Percentiles rank a stretch among this genome's conserved stretches.
Conservation (phyloP, 1,140 invertebrate genomes). For the Lasioglossum baleicum region DNA sequence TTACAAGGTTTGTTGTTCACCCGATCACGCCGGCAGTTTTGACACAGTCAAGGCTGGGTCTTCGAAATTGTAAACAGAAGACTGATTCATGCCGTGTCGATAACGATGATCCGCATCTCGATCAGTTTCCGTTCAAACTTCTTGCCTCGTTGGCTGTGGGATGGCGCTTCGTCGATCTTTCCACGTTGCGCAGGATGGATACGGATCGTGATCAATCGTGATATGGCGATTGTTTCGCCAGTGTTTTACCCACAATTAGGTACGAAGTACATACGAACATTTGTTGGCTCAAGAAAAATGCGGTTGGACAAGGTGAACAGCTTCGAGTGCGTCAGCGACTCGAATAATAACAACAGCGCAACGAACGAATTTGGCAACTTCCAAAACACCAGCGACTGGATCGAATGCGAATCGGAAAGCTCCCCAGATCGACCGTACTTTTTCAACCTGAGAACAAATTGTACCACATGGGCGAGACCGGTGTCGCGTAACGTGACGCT, state of each 20-base stretch:
- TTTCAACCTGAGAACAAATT: slow-evolving; percentile 51
- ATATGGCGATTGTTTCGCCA: neutral
- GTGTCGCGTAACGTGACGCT: slow-evolving; percentile 25
- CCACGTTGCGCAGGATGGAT: neutral
- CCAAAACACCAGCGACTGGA: slow-evolving; percentile 57
- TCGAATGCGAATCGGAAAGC: slow-evolving; percentile 57
- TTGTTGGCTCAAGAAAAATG: neutral
- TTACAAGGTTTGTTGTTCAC: neutral
- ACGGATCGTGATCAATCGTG: no score
- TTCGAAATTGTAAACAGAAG: no score
- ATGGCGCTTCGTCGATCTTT: neutral
- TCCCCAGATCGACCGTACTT: slow-evolving; percentile 34
- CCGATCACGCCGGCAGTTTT: neutral
- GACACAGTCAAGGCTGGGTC: no score
- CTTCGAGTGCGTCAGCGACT: neutral
- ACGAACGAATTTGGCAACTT: slow-evolving; percentile 50
- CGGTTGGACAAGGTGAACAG: neutral
- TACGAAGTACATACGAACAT: neutral
- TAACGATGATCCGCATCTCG: neutral
- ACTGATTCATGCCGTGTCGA: neutral
- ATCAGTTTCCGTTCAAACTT: neutral
- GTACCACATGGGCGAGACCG: slow-evolving; percentile 51
- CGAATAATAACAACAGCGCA: neutral
- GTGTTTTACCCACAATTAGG: neutral
- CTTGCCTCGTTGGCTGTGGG: neutral